Base-by-base conservation (phyloP, 2,888 invertebrate species). In the Cremastobaeus sp. region DNA sequence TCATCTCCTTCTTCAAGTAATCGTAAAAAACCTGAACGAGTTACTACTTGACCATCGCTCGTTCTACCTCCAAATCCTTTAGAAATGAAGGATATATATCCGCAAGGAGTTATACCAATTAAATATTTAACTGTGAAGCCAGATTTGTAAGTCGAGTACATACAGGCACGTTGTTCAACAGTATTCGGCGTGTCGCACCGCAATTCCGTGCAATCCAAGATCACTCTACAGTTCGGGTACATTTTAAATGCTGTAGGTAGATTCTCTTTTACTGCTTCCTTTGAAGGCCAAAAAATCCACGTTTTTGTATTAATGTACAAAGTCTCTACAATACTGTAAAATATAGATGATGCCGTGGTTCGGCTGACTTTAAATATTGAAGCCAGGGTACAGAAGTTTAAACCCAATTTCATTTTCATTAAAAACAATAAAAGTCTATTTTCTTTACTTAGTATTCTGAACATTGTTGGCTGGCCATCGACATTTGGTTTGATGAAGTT, bases 1-100 rank as follows among this genome's bases (percentile, higher is more conserved):
- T 32, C 37, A 35, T 76, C 76, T 6, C 64, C 72, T 6, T 77
- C 74, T 62, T 79, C 77, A 4, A 80, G 11, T 25, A 80, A 55
- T 5, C 77, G 54, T n/a, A n/a, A n/a, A n/a, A n/a, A n/a, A 6
- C 78, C 9, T 71, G 81, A 79, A 5, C 76, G 77, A 28, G 62
- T 77, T 4, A 55, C 60, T 34, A 34, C 34, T 34, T 11, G 9
- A 20, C 43, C 43, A 17, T 43, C 17, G n/a, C 15, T 43, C 17
- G 43, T 20, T 43, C 43, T 43, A 15, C 21, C 43, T 43, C 43
- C 43, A 11, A 20, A 43, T 9, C 43, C 43, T 11, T 43, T 43
- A 2, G 43, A 43, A 15, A 15, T 15, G 9, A 37, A 37, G 14
- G 68, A 68, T 14, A 82, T 77, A 4, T 60, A 45, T 14, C 80